Evolutionary conservation across 2,797 vertebrate genomes (phyloP).

Genomic region (Xyrichtys novacula): DNA sequence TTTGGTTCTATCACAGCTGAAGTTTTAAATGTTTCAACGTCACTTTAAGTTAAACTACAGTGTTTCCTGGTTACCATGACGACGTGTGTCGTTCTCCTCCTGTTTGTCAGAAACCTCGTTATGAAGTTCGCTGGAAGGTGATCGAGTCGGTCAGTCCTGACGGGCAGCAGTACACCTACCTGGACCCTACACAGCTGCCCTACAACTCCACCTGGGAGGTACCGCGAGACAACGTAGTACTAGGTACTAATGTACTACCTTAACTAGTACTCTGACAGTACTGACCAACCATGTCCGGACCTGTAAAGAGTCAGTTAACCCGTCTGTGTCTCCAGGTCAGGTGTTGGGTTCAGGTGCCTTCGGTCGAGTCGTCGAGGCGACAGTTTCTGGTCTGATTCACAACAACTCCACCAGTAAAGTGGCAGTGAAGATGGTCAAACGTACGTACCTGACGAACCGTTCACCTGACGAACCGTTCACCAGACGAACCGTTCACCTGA

Average conservation of each 20-base stretch:
- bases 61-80: not conserved
- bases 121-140: slow-evolving; percentile 92
- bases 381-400: slow-evolving; percentile 85
- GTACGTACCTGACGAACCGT: slow-evolving; percentile 76
- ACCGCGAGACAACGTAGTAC: slow-evolving; percentile 86
- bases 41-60: not conserved
- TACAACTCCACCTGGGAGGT: slow-evolving; percentile 91
- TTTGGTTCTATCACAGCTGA: not conserved
- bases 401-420: slow-evolving; percentile 88
- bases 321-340: slow-evolving; percentile 80
- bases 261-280: not conserved
- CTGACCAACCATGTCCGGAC: too few relatives aligned
- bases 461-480: not conserved
- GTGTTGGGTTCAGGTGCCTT: slow-evolving; percentile 91
- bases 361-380: slow-evolving; percentile 91
- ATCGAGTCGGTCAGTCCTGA: slow-evolving; percentile 92
- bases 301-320: too few relatives aligned
- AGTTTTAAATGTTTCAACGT: too few relatives aligned
- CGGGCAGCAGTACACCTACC: slow-evolving; percentile 89
- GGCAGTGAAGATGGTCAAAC: slow-evolving; percentile 92
- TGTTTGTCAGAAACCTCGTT: slow-evolving; percentile 88
- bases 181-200: slow-evolving; percentile 90
- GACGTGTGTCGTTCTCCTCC: not conserved
- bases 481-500: too few relatives aligned
- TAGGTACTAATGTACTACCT: slow-evolving; percentile 81